Evolutionary conservation across 1,140 invertebrate species (phyloP).

Genomic region (Camponotus vicinus): DNA sequence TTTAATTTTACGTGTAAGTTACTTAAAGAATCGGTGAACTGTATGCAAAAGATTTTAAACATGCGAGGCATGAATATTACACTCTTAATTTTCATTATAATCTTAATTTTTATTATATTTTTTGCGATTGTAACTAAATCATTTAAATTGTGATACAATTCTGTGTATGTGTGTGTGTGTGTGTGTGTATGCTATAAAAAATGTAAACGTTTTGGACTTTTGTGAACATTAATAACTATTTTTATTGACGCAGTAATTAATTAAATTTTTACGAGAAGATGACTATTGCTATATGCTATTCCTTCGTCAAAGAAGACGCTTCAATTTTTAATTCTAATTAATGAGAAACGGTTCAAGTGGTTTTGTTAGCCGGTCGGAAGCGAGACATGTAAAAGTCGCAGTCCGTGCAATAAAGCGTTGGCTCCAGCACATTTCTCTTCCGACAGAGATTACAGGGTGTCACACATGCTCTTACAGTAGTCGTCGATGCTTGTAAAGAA

Average conservation of each 20-base stretch:
- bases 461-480: constrained; percentile 86
- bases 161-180: no score
- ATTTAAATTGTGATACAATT: constrained; percentile 6
- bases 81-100: background rate
- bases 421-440: constrained; percentile 92
- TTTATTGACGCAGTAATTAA: background rate
- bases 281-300: background rate
- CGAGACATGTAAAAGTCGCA: constrained; percentile 97
- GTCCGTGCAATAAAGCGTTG: constrained; percentile 93
- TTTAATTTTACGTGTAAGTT: constrained; percentile 15
- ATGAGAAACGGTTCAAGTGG: constrained; percentile 13
- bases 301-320: background rate
- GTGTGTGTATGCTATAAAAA: background rate
- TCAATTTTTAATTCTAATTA: background rate
- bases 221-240: background rate
- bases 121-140: background rate
- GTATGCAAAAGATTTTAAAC: background rate
- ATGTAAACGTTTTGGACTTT: constrained; percentile 4
- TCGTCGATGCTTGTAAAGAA: constrained; percentile 79
- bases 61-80: background rate
- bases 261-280: background rate
- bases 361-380: constrained; percentile 89
- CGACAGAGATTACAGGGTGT: constrained; percentile 93
- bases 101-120: background rate
- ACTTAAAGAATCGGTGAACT: background rate